phyloP scores from a whole-genome alignment of 2,888 invertebrate genomes.

The Parasteatoda lunata region DNA sequence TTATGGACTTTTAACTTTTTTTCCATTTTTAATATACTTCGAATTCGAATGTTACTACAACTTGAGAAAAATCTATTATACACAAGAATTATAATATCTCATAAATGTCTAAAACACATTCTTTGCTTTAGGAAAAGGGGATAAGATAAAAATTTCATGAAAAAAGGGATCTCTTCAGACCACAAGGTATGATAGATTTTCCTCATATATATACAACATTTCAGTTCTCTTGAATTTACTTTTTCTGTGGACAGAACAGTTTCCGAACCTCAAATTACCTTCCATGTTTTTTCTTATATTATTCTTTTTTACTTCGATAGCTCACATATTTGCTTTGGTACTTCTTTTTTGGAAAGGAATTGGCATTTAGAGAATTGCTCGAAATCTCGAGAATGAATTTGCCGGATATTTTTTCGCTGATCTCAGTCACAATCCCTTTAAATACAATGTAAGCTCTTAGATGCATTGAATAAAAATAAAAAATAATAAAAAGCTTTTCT shows the following conservation, averaged over 20 bases:
- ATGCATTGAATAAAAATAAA: too few relatives aligned
- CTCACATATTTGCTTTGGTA: constrained; percentile 30
- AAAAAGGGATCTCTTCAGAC: constrained; percentile 5
- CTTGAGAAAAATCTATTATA: too few relatives aligned
- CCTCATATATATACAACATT: constrained; percentile 10
- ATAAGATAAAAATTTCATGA: background rate
- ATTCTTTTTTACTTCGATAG: constrained; percentile 7
- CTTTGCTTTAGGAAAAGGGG: background rate
- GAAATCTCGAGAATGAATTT: constrained; percentile 10
- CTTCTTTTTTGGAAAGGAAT: constrained; percentile 9
- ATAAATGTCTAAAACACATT: background rate
- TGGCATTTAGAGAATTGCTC: constrained; percentile 14
- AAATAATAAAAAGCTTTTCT: too few relatives aligned
- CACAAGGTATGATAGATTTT: constrained; percentile 1
- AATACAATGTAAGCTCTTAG: too few relatives aligned
- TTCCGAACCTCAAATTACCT: constrained; percentile 28
- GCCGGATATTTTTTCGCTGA: background rate
- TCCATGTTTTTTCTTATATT: constrained; percentile 6
- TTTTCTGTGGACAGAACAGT: constrained; percentile 3
- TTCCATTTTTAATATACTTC: too few relatives aligned
- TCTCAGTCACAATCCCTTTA: background rate
- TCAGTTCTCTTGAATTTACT: constrained; percentile 17
- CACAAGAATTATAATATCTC: too few relatives aligned
- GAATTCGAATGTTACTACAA: too few relatives aligned
- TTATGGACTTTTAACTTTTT: too few relatives aligned